These are phyloP conservation scores for Thomomys bottae DNA, from an alignment of 2,113 vertebrate genomes.

Conservation along the genomic window DNA sequence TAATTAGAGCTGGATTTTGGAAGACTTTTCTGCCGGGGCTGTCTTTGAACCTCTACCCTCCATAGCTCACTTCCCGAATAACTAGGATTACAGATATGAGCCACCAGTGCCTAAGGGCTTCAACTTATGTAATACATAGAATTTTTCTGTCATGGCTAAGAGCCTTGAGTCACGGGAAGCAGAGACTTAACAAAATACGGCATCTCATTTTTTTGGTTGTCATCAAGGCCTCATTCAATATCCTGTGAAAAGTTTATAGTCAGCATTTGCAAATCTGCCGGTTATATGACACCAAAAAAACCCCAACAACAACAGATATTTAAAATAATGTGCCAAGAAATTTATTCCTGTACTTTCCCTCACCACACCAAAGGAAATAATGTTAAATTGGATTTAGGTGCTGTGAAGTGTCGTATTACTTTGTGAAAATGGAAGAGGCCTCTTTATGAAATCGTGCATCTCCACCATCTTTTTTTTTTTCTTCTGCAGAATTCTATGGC, in stretches of 20 bases:
- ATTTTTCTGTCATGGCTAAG: background rate
- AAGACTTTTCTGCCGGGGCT: no score
- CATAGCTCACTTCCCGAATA: no score
- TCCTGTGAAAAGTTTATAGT: background rate
- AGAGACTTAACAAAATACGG: background rate
- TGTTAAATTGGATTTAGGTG: background rate
- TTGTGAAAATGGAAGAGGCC: background rate
- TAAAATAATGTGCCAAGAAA: background rate
- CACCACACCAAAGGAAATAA: background rate
- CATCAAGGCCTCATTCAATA: background rate
- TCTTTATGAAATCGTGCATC: background rate
- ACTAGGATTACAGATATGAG: no score
- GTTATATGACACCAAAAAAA: background rate
- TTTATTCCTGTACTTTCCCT: background rate
- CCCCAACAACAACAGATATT: no score
- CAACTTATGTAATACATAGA: background rate
- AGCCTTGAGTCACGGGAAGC: background rate
- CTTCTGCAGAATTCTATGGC: background rate
- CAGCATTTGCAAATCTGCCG: background rate
- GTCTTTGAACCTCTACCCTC: no score
- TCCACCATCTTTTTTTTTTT: background rate
- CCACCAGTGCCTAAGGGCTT: background rate
- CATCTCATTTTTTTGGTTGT: background rate
- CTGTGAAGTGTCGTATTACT: background rate
- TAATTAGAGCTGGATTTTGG: no score